A percentile compares a stretch with the other conserved stretches of the same genome.
Evolutionary conservation across 2,113 vertebrate genomes (phyloP).

Genomic region (Ictalurus punctatus): DNA sequence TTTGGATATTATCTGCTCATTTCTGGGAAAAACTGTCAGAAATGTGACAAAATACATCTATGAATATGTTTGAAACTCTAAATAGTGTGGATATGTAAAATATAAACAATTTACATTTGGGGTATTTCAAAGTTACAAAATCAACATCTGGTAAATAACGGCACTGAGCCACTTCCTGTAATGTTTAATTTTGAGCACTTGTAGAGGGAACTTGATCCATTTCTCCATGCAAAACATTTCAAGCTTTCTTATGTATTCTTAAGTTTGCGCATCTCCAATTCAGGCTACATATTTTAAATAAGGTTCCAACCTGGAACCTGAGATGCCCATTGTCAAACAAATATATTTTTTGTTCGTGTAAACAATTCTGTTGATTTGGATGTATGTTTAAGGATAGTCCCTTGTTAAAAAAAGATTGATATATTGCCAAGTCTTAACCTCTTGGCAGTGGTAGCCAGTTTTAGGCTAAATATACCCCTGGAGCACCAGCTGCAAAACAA

Average conservation of each 20-base stretch:
- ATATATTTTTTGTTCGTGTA: background rate
- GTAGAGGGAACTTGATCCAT: background rate
- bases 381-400: background rate
- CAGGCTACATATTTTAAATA: background rate
- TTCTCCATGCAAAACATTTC: background rate
- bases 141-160: background rate
- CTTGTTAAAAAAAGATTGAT: background rate
- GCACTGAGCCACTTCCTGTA: background rate
- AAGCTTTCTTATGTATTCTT: background rate
- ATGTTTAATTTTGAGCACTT: background rate
- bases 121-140: background rate
- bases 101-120: background rate
- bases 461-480: background rate
- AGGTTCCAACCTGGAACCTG: background rate
- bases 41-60: background rate
- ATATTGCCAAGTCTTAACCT: background rate
- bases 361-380: background rate
- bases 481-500: background rate
- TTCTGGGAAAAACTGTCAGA: background rate
- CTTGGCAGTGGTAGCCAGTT: background rate
- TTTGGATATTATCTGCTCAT: background rate
- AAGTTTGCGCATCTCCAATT: background rate
- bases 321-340: background rate
- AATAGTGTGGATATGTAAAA: background rate
- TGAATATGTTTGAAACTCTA: background rate